Evolutionary conservation across 2,113 vertebrate genomes (phyloP), one percentile per base, ranked within the genome.

Genomic region (Tetrao urogallus): DNA sequence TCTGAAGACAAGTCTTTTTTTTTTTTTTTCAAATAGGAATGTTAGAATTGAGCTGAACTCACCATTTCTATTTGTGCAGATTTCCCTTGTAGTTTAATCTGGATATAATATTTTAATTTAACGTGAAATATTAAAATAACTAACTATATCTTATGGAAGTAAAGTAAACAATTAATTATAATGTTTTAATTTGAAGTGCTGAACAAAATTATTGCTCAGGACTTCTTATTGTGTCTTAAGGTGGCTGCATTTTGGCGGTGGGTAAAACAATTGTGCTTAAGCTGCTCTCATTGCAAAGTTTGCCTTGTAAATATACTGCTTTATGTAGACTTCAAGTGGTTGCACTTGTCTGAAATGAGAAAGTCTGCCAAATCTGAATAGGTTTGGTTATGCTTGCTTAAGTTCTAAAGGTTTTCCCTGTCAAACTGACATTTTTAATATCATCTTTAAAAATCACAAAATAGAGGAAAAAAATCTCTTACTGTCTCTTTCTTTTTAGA

Each of bases 401-500:
- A 80, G 40, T 86, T 92, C 81, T 79, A 74, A 88, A 88, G 67
- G 17, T 82, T 84, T 86, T 88, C 72, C 77, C 66, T 93, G 74
- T 83, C 56, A 94, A 50, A 57, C 57, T 81, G 78, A 77, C 80
- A 52, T 91, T 93, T 93, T 90, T 66, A 90, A 95, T 93, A 89
- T 76, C 76, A 93, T 87, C 84, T 75, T 95, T 65, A 83, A 88
- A 95, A 94, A 91, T 73, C 54, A 69, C 89, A 77, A 86, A 96
- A 92, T 84, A 92, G 88, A 94, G 78, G 87, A 91, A 93, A 94
- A 93, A 94, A 95, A 95, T 80, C 83, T 94, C 90, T 97, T 95
- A 96, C 76, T 97, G 80, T 97, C 97, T 94, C 90, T 95, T 92
- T 95, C 91, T 79, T 94, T 97, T 82, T 97, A 99, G 99, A 99